These are phyloP conservation scores for Panulirus ornatus DNA, from an alignment of 1,140 invertebrate genomes.

Conservation along the genomic window DNA sequence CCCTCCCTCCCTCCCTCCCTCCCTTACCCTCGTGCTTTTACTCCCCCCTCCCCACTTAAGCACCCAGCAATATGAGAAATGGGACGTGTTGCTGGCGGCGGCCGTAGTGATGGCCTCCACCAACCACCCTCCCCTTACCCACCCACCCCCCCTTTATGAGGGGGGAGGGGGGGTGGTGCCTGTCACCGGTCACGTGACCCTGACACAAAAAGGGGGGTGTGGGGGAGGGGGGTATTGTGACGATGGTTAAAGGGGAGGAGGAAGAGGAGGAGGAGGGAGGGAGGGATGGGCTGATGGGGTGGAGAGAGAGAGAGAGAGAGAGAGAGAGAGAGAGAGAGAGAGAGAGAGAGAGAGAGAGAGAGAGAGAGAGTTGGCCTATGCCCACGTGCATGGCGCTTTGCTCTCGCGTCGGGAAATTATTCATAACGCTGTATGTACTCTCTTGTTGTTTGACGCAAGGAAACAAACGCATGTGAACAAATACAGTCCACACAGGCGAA, in stretches of 20 bases:
- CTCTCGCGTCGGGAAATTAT: too few relatives aligned
- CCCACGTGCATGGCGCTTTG: too few relatives aligned
- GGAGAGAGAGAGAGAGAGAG: neutral
- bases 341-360: neutral
- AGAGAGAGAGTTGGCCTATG: neutral
- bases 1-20: neutral
- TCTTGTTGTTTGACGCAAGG: too few relatives aligned
- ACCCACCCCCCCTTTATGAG: neutral
- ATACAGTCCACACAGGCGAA: neutral
- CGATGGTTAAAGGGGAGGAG: neutral
- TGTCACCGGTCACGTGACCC: neutral
- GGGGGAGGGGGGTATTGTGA: neutral
- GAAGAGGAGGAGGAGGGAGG: neutral
- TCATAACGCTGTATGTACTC: too few relatives aligned
- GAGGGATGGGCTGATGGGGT: neutral
- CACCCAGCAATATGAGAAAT: too few relatives aligned
- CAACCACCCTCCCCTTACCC: neutral
- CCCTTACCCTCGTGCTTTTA: neutral
- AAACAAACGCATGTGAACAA: neutral
- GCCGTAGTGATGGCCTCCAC: too few relatives aligned
- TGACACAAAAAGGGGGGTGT: neutral
- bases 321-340: neutral
- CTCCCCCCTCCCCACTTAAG: too few relatives aligned
- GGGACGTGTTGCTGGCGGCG: too few relatives aligned
- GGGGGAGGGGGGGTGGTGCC: neutral